Evolutionary conservation across 1,140 invertebrate species (phyloP), one percentile per base, ranked within the genome.

Genomic region (Aphelenchoides fujianensis): DNA sequence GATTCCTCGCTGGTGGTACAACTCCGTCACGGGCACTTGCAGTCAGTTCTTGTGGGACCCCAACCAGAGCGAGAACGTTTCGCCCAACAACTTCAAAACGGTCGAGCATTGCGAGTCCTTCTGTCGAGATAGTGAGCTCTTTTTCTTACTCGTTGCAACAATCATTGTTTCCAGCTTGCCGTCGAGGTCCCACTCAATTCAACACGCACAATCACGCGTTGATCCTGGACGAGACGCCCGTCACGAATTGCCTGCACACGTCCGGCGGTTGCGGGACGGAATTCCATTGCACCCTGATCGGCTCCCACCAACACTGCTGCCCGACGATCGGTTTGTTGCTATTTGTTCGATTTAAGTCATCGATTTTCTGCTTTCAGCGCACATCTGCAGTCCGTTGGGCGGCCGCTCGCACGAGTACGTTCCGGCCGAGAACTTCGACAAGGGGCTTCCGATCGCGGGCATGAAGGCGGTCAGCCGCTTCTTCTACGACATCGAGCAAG

Each of bases 1-100:
- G 5, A 70, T 81, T 12, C 80, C 80, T 2, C 71, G 80, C 30
- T 82, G 80, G 80, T 82, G 82, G 82, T 82, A 80, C 64, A 81
- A 79, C 36, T 74, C 75, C 19, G 69, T 84, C 7, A 82, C 80
- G 2, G 80, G 80, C 23, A 84, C 80, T 34, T 82, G 80, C 34
- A 61, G 66, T 0, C 82, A 84, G 23, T 82, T 82, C 55, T 74
- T 82, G 54, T 82, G 82, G 82, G 80, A 82, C 63, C 74, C 80
- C 1, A 71, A 73, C 61, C 79, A 80, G 28, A 71, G 70, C 12
- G 78, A 76, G 3, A 75, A 77, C 34, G 82, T 80, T 1, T 83
- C 81, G 16, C 82, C 80, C 19, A 82, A 82, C 70, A 82, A 82
- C 54, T 82, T 82, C 68, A 52, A 78, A 2, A 80, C 82, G 2